Evolutionary conservation across 2,888 invertebrate species (phyloP).

Genomic region (Suillia variegata): DNA sequence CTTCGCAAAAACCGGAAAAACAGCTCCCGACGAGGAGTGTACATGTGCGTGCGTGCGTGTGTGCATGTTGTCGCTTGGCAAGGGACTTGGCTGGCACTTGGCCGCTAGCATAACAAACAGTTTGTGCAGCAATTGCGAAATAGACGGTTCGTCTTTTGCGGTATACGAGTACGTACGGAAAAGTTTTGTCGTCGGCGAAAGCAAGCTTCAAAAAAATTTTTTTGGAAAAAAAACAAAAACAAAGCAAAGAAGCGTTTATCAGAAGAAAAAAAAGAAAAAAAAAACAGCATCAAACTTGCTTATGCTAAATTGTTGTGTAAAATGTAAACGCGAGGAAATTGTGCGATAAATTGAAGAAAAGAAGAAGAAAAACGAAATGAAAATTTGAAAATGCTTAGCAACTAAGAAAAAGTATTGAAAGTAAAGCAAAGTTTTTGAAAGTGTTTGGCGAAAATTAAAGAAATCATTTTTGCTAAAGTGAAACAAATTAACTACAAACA

Average conservation of each 20-base stretch:
- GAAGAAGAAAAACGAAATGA: no score
- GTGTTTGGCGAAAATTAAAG: background rate
- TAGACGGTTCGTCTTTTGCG: slow-evolving; percentile 46
- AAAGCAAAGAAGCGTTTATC: no score
- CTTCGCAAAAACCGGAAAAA: background rate
- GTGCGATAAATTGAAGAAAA: no score
- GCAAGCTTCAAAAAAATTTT: background rate
- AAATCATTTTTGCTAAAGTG: background rate
- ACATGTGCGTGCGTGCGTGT: background rate
- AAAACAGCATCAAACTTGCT: no score
- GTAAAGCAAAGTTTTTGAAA: background rate
- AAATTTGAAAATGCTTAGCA: no score
- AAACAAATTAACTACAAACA: no score
- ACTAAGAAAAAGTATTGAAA: background rate
- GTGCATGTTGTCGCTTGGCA: slow-evolving; percentile 18
- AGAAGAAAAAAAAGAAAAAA: no score
- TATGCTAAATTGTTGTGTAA: no score
- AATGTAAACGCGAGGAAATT: no score
- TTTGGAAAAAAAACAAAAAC: no score
- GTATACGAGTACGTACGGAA: slow-evolving; percentile 15
- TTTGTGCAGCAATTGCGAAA: slow-evolving; percentile 53
- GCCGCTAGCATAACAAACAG: slow-evolving; percentile 44
- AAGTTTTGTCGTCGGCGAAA: no score
- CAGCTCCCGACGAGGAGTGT: background rate
- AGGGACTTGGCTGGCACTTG: slow-evolving; percentile 24